A percentile compares a stretch with the other conserved stretches of the same genome.
These are phyloP conservation scores for Rhizomys pruinosus DNA, from an alignment of 2,113 vertebrate species.

Conservation along the genomic window DNA sequence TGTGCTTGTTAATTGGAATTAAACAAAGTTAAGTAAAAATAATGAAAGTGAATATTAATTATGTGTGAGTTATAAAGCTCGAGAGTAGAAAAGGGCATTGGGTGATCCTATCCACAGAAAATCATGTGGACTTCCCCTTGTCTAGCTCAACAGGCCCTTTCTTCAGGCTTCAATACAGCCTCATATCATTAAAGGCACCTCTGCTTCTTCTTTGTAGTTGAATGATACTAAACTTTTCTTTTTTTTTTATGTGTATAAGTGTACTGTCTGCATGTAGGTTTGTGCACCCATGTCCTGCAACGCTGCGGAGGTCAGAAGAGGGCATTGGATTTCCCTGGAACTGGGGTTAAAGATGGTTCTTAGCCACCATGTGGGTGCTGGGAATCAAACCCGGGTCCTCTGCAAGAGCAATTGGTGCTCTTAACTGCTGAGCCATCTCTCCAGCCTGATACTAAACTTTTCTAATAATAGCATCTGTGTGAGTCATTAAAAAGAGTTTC, in stretches of 20 bases:
- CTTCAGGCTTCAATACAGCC: background rate
- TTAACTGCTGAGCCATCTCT: too few species aligned
- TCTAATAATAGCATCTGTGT: background rate
- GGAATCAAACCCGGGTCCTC: too few species aligned
- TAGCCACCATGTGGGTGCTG: too few species aligned
- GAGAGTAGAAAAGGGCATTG: background rate
- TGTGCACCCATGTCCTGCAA: too few species aligned
- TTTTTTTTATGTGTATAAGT: too few species aligned
- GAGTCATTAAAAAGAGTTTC: constrained; percentile 24
- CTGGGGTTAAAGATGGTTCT: too few species aligned
- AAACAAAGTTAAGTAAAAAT: background rate
- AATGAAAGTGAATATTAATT: background rate
- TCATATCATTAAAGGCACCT: background rate
- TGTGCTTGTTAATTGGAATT: background rate
- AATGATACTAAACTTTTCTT: background rate
- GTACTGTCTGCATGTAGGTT: too few species aligned
- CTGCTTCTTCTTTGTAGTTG: background rate
- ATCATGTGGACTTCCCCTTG: too few species aligned
- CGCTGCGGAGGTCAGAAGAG: too few species aligned
- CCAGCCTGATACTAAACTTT: background rate
- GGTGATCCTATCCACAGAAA: background rate
- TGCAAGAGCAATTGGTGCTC: too few species aligned
- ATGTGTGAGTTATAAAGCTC: background rate
- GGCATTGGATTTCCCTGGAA: too few species aligned
- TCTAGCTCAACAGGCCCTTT: background rate